phyloP scores from a whole-genome alignment of 2,888 invertebrate species.

The Brachypterus glaber region DNA sequence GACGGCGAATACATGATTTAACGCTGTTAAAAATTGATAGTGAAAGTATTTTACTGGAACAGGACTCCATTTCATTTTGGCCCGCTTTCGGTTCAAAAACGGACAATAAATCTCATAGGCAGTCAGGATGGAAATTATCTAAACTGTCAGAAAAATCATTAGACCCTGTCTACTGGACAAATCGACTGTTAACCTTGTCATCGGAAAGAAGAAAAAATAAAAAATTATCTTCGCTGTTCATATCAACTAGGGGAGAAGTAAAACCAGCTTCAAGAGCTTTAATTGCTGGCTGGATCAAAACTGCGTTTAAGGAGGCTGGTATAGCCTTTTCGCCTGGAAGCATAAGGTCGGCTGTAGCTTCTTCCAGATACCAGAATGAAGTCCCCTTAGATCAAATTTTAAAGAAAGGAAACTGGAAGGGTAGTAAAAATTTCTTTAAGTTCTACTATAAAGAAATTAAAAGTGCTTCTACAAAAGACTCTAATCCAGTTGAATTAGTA shows the following conservation, averaged over 20 bases:
- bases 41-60: constrained; percentile 5
- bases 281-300: constrained; percentile 12
- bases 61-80: constrained; percentile 18
- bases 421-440: too few relatives aligned
- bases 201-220: too few relatives aligned
- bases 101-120: constrained; percentile 12
- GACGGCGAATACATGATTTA: constrained; percentile 22
- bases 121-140: constrained; percentile 18
- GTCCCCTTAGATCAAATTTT: constrained; percentile 13
- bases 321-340: constrained; percentile 10
- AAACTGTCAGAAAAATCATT: constrained; percentile 7
- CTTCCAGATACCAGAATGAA: constrained; percentile 7
- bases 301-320: constrained; percentile 6
- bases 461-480: too few relatives aligned
- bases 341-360: constrained; percentile 14
- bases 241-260: constrained; percentile 8
- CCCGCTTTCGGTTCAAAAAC: constrained; percentile 25
- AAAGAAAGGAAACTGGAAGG: too few relatives aligned
- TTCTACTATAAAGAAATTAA: too few relatives aligned
- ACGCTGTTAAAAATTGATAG: constrained; percentile 16
- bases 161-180: constrained; percentile 14
- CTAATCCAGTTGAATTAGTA: too few relatives aligned
- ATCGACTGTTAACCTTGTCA: too few relatives aligned
- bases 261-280: constrained; percentile 10
- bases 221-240: too few relatives aligned